Conservation (phyloP, 1,140 invertebrate genomes). For the Leguminivora glycinivorella region DNA sequence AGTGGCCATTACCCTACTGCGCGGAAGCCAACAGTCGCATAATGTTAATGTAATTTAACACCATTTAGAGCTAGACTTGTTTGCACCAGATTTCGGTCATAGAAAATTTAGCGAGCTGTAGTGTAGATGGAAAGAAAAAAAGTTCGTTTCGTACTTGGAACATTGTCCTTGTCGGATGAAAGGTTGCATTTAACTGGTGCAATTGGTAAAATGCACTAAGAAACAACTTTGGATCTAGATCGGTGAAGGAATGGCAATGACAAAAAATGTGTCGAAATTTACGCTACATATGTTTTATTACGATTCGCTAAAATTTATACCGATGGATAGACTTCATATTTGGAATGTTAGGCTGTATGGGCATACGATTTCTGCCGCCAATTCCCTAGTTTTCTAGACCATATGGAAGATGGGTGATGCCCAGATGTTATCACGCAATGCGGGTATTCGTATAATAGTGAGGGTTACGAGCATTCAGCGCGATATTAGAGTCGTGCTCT, state of each 20-base stretch:
- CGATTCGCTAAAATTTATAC: too few relatives aligned
- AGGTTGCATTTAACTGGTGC: too few relatives aligned
- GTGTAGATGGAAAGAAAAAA: not conserved
- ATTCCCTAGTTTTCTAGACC: too few relatives aligned
- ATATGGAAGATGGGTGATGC: not conserved
- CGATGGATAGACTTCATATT: too few relatives aligned
- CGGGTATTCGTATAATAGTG: not conserved
- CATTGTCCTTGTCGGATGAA: too few relatives aligned
- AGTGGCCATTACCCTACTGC: slow-evolving; percentile 14
- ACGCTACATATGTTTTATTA: too few relatives aligned
- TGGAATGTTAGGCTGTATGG: too few relatives aligned
- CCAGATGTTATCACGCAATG: not conserved
- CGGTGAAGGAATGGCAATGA: too few relatives aligned
- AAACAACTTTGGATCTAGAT: too few relatives aligned
- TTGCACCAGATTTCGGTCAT: not conserved
- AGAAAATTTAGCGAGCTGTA: not conserved
- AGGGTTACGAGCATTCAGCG: slow-evolving; percentile 38
- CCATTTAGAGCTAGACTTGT: slow-evolving; percentile 6
- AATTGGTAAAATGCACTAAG: too few relatives aligned
- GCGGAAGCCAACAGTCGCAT: not conserved
- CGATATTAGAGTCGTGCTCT: slow-evolving; percentile 54
- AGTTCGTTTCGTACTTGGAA: not conserved
- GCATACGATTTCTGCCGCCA: too few relatives aligned
- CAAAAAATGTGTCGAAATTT: too few relatives aligned
- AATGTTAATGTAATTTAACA: slow-evolving; percentile 11